Percentiles rank a stretch among this genome's conserved stretches.
Conservation (phyloP, 2,888 invertebrate genomes). For the Sturmia bella region DNA sequence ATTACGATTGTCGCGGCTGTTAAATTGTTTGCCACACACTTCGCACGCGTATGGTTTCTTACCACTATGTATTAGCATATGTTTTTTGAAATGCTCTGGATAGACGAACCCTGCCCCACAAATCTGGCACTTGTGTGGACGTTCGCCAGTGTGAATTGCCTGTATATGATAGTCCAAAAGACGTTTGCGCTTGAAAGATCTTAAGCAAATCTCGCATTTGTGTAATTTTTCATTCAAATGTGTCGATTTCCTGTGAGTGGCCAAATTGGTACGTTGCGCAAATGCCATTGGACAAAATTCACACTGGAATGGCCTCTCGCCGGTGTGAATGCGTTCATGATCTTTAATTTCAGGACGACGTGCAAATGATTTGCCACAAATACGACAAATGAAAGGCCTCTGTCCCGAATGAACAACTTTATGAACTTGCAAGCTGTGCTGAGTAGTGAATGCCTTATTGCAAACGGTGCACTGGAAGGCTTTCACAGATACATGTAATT, state of each 20-base stretch:
- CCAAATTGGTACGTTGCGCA: constrained; percentile 91
- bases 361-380: constrained; percentile 89
- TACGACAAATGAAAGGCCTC: constrained; percentile 87
- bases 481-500: constrained; percentile 88
- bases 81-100: constrained; percentile 90
- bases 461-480: constrained; percentile 75
- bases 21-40: constrained; percentile 92
- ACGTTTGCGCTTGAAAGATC: constrained; percentile 87
- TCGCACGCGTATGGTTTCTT: constrained; percentile 89
- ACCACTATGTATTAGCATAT: constrained; percentile 89
- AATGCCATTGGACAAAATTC: constrained; percentile 90
- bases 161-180: constrained; percentile 91
- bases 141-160: constrained; percentile 90
- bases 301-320: constrained; percentile 90
- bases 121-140: constrained; percentile 88
- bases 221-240: constrained; percentile 88
- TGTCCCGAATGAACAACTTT: constrained; percentile 90
- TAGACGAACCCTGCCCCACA: constrained; percentile 92
- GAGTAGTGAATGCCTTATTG: constrained; percentile 89
- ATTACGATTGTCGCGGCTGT: constrained; percentile 91
- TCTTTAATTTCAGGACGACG: constrained; percentile 90
- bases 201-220: constrained; percentile 87
- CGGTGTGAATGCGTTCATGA: constrained; percentile 90
- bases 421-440: constrained; percentile 90
- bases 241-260: constrained; percentile 90